These are phyloP conservation scores for Scopus umbretta DNA, from an alignment of 2,113 vertebrate genomes.

Conservation along the genomic window DNA sequence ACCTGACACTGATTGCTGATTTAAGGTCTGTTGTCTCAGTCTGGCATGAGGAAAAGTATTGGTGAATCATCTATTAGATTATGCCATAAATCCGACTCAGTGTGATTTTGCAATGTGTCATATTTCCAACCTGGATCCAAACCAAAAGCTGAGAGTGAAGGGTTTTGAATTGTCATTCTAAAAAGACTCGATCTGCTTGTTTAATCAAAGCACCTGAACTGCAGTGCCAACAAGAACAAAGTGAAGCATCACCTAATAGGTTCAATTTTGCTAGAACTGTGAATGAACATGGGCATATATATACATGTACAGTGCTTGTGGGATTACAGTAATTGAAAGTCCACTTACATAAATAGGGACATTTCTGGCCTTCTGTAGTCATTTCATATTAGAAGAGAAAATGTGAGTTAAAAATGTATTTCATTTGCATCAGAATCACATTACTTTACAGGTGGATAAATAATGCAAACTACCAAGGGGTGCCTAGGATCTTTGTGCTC, in stretches of 20 bases:
- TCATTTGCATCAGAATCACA: conserved; percentile 29
- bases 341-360: conserved; percentile 14
- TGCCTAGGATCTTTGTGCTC: neutral
- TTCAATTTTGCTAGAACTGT: neutral
- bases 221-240: conserved; percentile 13
- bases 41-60: neutral
- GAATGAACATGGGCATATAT: neutral
- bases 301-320: neutral
- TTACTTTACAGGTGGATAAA: conserved; percentile 34
- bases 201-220: neutral
- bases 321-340: conserved; percentile 15
- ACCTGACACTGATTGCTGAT: conserved; percentile 14
- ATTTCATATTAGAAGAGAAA: conserved; percentile 40
- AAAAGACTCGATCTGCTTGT: neutral
- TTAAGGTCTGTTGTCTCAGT: conserved; percentile 5
- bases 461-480: conserved; percentile 5
- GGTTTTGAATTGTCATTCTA: conserved; percentile 22
- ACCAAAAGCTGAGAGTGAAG: neutral
- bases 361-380: conserved; percentile 16
- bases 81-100: neutral
- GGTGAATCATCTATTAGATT: conserved; percentile 30
- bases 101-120: neutral
- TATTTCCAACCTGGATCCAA: conserved; percentile 8
- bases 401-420: conserved; percentile 3
- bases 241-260: neutral